Evolutionary conservation across 2,888 invertebrate species (phyloP).

Genomic region (Tupiocoris notatus): DNA sequence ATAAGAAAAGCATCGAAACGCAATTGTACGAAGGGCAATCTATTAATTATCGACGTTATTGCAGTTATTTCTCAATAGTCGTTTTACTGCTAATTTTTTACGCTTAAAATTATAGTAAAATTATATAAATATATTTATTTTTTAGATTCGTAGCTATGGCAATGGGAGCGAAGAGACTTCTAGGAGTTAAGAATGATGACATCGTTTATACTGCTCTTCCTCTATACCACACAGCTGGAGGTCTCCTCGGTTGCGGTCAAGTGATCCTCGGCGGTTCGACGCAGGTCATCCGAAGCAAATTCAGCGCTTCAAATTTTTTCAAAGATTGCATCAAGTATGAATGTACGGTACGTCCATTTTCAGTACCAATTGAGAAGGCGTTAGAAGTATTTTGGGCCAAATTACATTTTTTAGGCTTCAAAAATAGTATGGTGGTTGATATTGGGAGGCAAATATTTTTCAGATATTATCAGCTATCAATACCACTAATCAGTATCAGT

Average conservation of each 20-base stretch:
- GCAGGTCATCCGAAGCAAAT: conserved; percentile 55
- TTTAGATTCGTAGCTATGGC: conserved; percentile 35
- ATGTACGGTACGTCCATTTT: conserved; percentile 58
- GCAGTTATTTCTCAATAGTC: no score
- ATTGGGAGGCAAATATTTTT: no score
- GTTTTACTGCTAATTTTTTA: not conserved
- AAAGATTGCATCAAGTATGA: conserved; percentile 56
- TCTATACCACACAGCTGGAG: conserved; percentile 57
- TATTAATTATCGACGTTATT: no score
- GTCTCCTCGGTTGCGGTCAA: conserved; percentile 56
- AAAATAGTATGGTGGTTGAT: no score
- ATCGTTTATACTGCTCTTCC: conserved; percentile 56
- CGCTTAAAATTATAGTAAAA: not conserved
- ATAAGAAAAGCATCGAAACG: no score
- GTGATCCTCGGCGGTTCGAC: conserved; percentile 54
- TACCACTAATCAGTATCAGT: no score
- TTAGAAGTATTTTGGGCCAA: no score
- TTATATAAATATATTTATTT: no score
- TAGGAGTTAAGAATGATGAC: conserved; percentile 51
- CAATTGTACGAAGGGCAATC: no score
- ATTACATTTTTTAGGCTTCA: no score
- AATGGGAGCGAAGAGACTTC: conserved; percentile 15
- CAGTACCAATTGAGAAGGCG: no score
- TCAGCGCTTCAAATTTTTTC: conserved; percentile 57
- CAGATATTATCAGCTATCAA: no score